Base-by-base conservation (phyloP, 2,797 vertebrate genomes). In the Rhinatrema bivittatum region DNA sequence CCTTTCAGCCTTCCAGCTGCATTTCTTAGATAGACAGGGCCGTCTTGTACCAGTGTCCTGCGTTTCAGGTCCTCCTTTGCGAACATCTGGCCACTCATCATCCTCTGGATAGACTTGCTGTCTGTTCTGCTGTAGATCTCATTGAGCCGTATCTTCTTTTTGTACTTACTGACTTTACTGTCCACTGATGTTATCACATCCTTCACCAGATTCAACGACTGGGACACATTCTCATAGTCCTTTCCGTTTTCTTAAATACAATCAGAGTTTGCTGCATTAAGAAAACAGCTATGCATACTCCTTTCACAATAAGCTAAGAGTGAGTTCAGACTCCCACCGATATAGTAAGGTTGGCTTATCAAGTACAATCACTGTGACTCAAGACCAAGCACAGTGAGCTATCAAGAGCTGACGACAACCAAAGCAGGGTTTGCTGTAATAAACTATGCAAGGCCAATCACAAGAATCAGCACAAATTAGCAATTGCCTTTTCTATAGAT, bases 31-130 rank as follows among this genome's bases (percentile, higher is more conserved):
- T 89, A 91, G 32, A 98, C 81, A 0, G 74, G 61, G 5, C 94
- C 96, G 0, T 97, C 93, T 2, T 92, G 86, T 44, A 97, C 79
- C 36, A 98, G 85, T 32, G 86, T 90, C 56, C 90, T 81, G 57
- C 91, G 86, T 47, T 82, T 80, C 50, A 99, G 63, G 45, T 99
- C 96, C 66, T 98, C 91, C 45, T 76, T 86, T 31, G 94, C 93
- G 13, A 99, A 98, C 63, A 98, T 95, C 78, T 96, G 91, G 0
- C 95, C 94, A 0, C 84, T 92, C 74, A 91, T 97, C 88, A 93
- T 91, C 61, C 91, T 89, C 82, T 91, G 97, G 73, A 97, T 95
- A 37, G 96, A 95, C 70, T 96, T 96, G 81, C 84, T 88, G 33
- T 99, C 95, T 0, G 82, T 92, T 54, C 89, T 87, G 20, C 41